Conservation (phyloP, 2,888 invertebrate species). For the Eilema caniola region DNA sequence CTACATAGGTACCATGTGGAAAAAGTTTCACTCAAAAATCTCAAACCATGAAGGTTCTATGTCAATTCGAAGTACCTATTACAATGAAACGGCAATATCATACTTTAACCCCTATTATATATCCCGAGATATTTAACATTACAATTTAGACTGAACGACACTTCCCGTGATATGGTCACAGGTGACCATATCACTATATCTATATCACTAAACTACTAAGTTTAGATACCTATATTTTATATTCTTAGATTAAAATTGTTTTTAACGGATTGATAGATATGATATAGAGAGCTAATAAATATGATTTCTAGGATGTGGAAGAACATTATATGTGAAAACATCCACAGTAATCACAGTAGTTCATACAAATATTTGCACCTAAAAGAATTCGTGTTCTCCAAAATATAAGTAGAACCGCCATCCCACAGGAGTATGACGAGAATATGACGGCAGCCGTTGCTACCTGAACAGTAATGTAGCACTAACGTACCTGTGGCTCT, state of each 20-base stretch:
- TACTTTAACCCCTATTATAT: no score
- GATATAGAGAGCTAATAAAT: background rate
- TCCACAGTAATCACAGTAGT: background rate
- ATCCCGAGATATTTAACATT: no score
- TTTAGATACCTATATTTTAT: background rate
- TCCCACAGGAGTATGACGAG: background rate
- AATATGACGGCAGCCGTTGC: background rate
- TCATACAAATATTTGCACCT: background rate
- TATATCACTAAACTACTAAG: no score
- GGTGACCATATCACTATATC: no score
- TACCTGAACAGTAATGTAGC: background rate
- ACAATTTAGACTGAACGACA: no score
- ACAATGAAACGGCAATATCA: no score
- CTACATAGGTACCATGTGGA: no score
- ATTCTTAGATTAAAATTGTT: background rate
- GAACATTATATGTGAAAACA: background rate
- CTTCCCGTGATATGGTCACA: no score
- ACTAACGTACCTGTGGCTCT: constrained; percentile 72
- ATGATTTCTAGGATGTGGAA: background rate
- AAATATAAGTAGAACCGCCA: background rate
- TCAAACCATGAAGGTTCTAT: no score
- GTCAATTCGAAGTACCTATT: no score
- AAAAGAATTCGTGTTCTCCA: no score
- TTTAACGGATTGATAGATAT: background rate
- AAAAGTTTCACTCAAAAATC: no score